Percentiles rank a stretch among this genome's conserved stretches.
These are phyloP conservation scores for Anarrhichthys ocellatus DNA, from an alignment of 2,113 vertebrate species.

Conservation along the genomic window DNA sequence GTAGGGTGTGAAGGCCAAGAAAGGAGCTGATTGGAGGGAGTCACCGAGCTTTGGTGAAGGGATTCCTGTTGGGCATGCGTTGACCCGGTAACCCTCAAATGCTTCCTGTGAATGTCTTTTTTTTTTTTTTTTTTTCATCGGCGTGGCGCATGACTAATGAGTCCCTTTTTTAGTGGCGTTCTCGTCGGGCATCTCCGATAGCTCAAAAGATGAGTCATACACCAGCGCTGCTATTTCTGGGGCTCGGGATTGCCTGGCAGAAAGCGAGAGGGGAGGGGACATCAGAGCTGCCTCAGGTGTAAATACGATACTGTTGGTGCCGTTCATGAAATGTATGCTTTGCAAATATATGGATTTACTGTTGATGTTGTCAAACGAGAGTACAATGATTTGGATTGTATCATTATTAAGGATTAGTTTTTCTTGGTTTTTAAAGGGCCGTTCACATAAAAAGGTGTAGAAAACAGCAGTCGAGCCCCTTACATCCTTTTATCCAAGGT, in stretches of 20 bases:
- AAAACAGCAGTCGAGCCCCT: not conserved
- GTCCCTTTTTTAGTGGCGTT: conserved; percentile 44
- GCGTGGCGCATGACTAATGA: conserved; percentile 49
- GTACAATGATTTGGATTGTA: not conserved
- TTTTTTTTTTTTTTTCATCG: conserved; percentile 2
- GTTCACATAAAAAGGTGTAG: no score
- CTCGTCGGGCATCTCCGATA: conserved; percentile 49
- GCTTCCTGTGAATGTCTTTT: not conserved
- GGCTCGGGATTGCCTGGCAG: conserved; percentile 57
- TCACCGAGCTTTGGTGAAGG: not conserved
- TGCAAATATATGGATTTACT: not conserved
- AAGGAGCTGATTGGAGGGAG: conserved; percentile 5
- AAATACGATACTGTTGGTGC: conserved; percentile 27
- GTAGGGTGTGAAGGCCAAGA: not conserved
- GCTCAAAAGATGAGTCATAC: conserved; percentile 74
- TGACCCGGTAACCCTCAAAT: conserved; percentile 14
- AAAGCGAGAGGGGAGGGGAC: conserved; percentile 40
- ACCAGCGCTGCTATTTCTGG: conserved; percentile 75
- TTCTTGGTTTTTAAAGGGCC: not conserved
- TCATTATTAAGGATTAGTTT: no score
- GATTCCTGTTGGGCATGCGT: not conserved
- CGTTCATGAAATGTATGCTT: not conserved
- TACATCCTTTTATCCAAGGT: not conserved
- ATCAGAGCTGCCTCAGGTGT: conserved; percentile 55
- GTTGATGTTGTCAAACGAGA: not conserved